A percentile compares a stretch with the other conserved stretches of the same genome.
phyloP scores from a whole-genome alignment of 2,797 vertebrate species.

The Bryconaethiops microstoma region DNA sequence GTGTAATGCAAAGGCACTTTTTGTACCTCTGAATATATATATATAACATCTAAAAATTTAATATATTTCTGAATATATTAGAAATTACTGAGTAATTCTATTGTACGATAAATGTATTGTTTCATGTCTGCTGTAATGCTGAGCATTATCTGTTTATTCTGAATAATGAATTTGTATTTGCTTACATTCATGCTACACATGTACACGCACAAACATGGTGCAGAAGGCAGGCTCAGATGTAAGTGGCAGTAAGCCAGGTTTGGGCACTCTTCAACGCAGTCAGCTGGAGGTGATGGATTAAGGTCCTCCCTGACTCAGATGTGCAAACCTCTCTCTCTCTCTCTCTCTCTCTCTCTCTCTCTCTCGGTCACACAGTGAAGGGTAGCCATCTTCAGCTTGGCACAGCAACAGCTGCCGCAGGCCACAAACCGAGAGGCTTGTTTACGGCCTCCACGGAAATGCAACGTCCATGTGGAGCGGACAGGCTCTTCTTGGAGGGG shows the following conservation, averaged over 20 bases:
- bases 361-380: conserved; percentile 15
- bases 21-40: too few species aligned
- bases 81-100: too few species aligned
- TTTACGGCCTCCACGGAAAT: conserved; percentile 38
- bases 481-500: conserved; percentile 14
- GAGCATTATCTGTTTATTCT: background rate
- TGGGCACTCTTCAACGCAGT: conserved; percentile 37
- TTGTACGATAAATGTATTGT: too few species aligned
- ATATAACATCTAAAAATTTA: too few species aligned
- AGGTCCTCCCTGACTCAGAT: conserved; percentile 40
- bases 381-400: conserved; percentile 45
- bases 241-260: conserved; percentile 36
- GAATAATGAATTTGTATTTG: background rate
- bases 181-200: conserved; percentile 1
- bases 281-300: conserved; percentile 55
- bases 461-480: conserved; percentile 35
- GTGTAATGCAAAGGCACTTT: too few species aligned
- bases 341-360: background rate
- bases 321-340: conserved; percentile 25
- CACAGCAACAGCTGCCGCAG: conserved; percentile 44
- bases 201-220: background rate
- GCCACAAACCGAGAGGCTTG: conserved; percentile 46
- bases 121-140: background rate
- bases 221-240: conserved; percentile 20
- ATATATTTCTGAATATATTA: too few species aligned